Conservation (phyloP, 2,113 vertebrate species). For the Beaufortia kweichowensis region DNA sequence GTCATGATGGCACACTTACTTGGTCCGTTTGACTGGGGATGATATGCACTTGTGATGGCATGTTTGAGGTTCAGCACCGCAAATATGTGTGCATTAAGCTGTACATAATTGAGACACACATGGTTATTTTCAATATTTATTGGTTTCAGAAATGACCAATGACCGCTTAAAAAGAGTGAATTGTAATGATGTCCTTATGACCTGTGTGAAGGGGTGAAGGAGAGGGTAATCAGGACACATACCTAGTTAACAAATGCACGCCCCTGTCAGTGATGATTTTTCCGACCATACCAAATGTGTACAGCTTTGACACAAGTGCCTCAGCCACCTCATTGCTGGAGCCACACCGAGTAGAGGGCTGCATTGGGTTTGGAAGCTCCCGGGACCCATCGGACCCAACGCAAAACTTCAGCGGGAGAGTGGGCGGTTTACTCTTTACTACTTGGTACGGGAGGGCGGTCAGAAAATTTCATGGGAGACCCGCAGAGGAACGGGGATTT, state of each 20-base stretch:
- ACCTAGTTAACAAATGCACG: constrained; percentile 22
- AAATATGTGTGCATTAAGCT: constrained; percentile 25
- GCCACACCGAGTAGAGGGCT: not conserved
- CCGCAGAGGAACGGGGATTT: too few relatives aligned
- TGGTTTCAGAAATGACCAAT: constrained; percentile 19
- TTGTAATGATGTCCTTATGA: not conserved
- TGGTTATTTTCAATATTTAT: constrained; percentile 20
- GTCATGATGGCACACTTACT: constrained; percentile 10
- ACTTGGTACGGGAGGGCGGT: not conserved
- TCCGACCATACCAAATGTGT: constrained; percentile 24
- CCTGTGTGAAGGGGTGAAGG: not conserved
- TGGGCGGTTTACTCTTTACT: not conserved
- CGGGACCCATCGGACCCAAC: not conserved
- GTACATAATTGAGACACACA: constrained; percentile 24
- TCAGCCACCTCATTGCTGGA: constrained; percentile 32
- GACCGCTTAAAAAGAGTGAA: not conserved
- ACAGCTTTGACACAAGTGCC: constrained; percentile 32
- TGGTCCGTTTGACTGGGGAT: not conserved
- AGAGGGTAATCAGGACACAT: constrained; percentile 5
- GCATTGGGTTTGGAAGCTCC: not conserved
- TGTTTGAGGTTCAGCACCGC: not conserved
- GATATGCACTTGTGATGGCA: constrained; percentile 3
- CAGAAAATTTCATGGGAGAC: not conserved
- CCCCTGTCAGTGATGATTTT: constrained; percentile 26
- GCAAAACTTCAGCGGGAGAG: not conserved